Conservation (phyloP, 2,888 invertebrate genomes). For the Trilocha varians region DNA sequence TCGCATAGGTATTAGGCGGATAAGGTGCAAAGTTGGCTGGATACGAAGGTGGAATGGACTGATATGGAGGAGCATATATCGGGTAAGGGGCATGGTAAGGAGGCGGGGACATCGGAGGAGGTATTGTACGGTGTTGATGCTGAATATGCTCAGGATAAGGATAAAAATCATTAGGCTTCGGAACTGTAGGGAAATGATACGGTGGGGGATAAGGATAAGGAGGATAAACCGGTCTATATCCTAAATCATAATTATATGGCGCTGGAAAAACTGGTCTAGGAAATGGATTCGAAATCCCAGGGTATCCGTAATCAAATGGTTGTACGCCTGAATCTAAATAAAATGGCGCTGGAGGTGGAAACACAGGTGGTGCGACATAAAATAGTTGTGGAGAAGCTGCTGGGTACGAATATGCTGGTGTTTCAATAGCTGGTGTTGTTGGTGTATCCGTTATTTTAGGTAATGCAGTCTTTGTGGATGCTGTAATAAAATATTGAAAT, state of each 20-base stretch:
- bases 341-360: slow-evolving; percentile 19
- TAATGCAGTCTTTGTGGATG: slow-evolving; percentile 15
- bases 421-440: slow-evolving; percentile 21
- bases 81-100: slow-evolving; percentile 15
- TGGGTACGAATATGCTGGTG: slow-evolving; percentile 21
- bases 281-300: slow-evolving; percentile 15
- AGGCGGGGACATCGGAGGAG: slow-evolving; percentile 11
- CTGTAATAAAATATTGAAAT: slow-evolving; percentile 8
- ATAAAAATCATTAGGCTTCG: slow-evolving; percentile 9
- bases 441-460: slow-evolving; percentile 19
- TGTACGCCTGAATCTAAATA: slow-evolving; percentile 17
- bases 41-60: slow-evolving; percentile 10
- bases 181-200: slow-evolving; percentile 10
- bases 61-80: slow-evolving; percentile 11
- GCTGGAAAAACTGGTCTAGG: slow-evolving; percentile 18
- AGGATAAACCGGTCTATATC: slow-evolving; percentile 15
- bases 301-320: slow-evolving; percentile 19
- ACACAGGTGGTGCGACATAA: slow-evolving; percentile 26
- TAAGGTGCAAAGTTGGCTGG: slow-evolving; percentile 10
- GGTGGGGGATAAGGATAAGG: slow-evolving; percentile 12
- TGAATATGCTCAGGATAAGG: slow-evolving; percentile 6
- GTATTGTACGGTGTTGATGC: slow-evolving; percentile 6
- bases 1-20: slow-evolving; percentile 4
- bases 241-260: slow-evolving; percentile 20
- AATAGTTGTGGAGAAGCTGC: slow-evolving; percentile 27